Evolutionary conservation across 2,113 vertebrate species (phyloP).

Genomic region (Bothrops jararaca): DNA sequence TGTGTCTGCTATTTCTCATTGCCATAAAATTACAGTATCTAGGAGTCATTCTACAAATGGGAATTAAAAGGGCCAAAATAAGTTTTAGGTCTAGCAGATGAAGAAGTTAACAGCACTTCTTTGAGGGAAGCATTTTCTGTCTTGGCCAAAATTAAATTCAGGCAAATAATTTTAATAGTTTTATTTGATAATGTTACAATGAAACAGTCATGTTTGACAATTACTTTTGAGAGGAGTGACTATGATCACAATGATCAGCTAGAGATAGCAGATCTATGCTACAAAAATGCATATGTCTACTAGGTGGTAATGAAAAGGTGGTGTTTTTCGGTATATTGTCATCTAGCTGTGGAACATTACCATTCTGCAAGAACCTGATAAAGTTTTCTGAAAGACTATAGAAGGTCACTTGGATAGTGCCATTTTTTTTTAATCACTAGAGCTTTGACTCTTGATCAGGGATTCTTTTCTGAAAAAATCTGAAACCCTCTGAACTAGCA

Average conservation of each 20-base stretch:
- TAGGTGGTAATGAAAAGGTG: neutral
- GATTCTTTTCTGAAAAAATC: neutral
- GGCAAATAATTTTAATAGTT: neutral
- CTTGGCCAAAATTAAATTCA: neutral
- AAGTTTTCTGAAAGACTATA: neutral
- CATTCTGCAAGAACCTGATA: neutral
- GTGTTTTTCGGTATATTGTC: neutral
- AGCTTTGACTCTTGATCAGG: neutral
- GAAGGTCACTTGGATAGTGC: neutral
- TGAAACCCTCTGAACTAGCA: neutral
- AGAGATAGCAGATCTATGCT: neutral
- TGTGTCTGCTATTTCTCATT: neutral
- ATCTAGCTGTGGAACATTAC: neutral
- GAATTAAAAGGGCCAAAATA: slow-evolving; percentile 33
- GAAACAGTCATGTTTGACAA: neutral
- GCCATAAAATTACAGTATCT: fast-evolving
- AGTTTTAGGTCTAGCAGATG: neutral
- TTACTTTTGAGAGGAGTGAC: neutral
- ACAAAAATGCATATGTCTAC: neutral
- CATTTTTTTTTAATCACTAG: neutral
- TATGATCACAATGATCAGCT: neutral
- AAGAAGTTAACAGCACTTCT: slow-evolving; percentile 40
- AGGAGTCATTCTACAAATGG: neutral
- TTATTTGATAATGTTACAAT: neutral
- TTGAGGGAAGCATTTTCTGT: neutral